Conservation (phyloP, 2,797 vertebrate species). For the Denticeps clupeoides region DNA sequence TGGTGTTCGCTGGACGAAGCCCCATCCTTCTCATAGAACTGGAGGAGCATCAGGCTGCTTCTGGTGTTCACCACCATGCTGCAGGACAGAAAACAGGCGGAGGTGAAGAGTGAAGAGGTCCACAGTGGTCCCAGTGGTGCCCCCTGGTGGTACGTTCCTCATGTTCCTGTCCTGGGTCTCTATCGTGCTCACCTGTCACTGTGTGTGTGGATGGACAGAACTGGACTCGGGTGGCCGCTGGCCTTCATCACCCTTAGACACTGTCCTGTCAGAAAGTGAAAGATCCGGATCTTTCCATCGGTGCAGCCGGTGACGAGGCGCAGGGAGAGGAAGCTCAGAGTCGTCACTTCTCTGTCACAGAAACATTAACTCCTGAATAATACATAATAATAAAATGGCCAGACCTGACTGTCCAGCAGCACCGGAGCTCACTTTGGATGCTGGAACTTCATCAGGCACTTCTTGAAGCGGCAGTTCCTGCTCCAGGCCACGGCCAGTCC, state of each 20-base stretch:
- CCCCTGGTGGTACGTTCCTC: neutral
- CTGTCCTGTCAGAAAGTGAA: constrained; percentile 69
- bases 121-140: neutral
- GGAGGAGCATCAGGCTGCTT: constrained; percentile 52
- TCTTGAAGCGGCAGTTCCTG: constrained; percentile 48
- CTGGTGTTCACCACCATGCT: constrained; percentile 72
- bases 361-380: too few relatives aligned
- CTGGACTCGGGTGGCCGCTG: constrained; percentile 42
- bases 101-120: neutral
- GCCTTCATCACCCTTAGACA: constrained; percentile 67
- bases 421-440: constrained; percentile 66
- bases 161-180: neutral
- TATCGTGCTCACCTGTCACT: neutral
- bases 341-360: constrained; percentile 66
- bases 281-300: constrained; percentile 79
- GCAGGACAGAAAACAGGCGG: neutral
- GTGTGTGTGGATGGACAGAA: constrained; percentile 53
- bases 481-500: constrained; percentile 78
- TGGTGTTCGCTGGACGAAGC: too few relatives aligned
- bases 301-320: constrained; percentile 74
- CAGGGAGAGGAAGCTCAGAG: constrained; percentile 68
- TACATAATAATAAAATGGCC: too few relatives aligned
- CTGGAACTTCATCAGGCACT: constrained; percentile 62
- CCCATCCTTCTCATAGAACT: constrained; percentile 72
- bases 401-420: neutral